These are phyloP conservation scores for Sinonovacula constricta DNA, from an alignment of 1,140 invertebrate genomes.

Conservation along the genomic window DNA sequence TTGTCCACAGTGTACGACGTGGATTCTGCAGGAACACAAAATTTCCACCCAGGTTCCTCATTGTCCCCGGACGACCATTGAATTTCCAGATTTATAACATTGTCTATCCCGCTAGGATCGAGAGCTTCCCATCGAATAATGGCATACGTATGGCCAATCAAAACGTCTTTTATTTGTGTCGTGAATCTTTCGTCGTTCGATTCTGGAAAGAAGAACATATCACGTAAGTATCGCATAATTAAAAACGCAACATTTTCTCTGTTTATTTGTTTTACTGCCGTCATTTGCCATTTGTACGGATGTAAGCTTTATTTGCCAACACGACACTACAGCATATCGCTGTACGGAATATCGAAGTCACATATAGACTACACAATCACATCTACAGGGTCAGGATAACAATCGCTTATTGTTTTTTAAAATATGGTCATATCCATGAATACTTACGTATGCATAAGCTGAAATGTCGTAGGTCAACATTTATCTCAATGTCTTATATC, in stretches of 20 bases:
- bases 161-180: constrained; percentile 7
- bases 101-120: background rate
- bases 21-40: background rate
- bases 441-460: no score
- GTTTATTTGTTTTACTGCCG: background rate
- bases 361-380: background rate
- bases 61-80: constrained; percentile 1
- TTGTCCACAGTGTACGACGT: constrained; percentile 5
- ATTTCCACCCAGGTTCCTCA: constrained; percentile 1
- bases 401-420: no score
- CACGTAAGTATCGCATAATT: background rate
- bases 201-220: constrained; percentile 21
- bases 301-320: background rate
- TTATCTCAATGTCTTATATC: no score
- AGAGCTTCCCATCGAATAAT: constrained; percentile 15
- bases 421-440: no score
- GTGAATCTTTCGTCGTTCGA: background rate
- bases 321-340: background rate
- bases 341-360: background rate
- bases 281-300: no score
- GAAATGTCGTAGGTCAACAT: no score
- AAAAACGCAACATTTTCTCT: background rate
- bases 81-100: constrained; percentile 11
- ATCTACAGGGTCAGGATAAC: no score
- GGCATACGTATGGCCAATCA: background rate